Evolutionary conservation across 2,797 vertebrate species (phyloP), one percentile per base, ranked within the genome.

Genomic region (Pelochelys cantorii): DNA sequence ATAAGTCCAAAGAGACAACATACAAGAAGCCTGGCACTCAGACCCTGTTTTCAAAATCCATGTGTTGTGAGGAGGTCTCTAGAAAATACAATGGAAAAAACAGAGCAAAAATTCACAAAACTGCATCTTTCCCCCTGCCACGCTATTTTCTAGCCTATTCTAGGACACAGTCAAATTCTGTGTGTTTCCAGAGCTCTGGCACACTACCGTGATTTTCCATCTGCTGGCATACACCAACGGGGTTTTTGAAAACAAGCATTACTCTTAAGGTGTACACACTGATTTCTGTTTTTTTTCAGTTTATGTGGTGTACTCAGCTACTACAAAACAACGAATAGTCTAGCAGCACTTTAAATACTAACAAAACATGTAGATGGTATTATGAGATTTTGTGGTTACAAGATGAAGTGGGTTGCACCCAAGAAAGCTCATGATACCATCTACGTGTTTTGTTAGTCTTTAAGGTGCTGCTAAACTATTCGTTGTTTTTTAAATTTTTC

Each of bases 211-310:
- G 80, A 88, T 95, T 93, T 94, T 90, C 68, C 48, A 94, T 79
- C 87, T 92, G 60, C 60, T 95, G 94, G 87, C 55, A 93, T 57
- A 91, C 6, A 79, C 29, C 57, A 92, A 88, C 80, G 88, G 87
- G 25, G 10, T 82, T 93, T 87, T 79, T 93, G 81, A 93, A 96
- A 93, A 93, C 86, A 95, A 93, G 86, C 7, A 84, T 81, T 92
- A 87, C 59, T 92, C 57, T 54, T 48, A 34, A 91, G 92, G 93
- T 85, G 29, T 90, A 59, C 15, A 48, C 42, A 95, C 92, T 77
- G 55, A 78, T 88, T 93, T 92, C 37, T 94, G 42, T 95, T 13
- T 11, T 57, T 25, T 95, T 87, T 0, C 0, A 93, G 77, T 75
- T 88, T 52, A 82, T 88, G 25, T 78, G 31, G 89, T 82, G 92